These are phyloP conservation scores for Cephalopholis sonnerati DNA, from an alignment of 2,113 vertebrate species.

Conservation along the genomic window DNA sequence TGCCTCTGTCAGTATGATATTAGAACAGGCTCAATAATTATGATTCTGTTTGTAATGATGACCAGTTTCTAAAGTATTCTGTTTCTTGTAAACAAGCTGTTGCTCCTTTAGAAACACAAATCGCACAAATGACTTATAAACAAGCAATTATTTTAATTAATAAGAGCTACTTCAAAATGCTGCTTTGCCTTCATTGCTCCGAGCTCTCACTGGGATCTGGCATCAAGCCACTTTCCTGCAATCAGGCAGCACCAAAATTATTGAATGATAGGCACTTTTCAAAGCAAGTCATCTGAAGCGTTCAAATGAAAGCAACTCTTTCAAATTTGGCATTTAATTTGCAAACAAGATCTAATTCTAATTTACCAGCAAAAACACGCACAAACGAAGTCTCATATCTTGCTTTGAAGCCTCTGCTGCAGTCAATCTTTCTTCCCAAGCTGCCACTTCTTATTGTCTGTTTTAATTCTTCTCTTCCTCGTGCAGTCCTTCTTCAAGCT, in stretches of 20 bases:
- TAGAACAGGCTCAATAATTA: background rate
- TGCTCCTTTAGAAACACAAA: background rate
- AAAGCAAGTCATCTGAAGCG: constrained; percentile 7
- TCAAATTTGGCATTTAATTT: constrained; percentile 8
- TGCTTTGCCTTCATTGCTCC: background rate
- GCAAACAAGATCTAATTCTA: background rate
- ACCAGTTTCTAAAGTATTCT: background rate
- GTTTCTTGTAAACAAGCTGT: background rate
- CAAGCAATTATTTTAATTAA: background rate
- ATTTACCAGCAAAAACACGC: constrained; percentile 6
- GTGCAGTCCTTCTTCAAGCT: background rate
- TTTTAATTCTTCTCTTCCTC: background rate
- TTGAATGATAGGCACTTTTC: background rate
- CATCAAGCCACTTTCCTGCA: background rate
- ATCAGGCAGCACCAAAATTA: background rate
- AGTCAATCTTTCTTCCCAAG: background rate
- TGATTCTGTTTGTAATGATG: background rate
- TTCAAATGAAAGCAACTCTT: constrained; percentile 1
- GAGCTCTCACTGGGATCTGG: constrained; percentile 10
- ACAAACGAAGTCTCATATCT: background rate
- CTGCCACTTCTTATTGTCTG: background rate
- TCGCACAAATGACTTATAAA: background rate
- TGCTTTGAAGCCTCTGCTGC: background rate
- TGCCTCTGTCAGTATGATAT: background rate
- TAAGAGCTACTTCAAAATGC: background rate